These are phyloP conservation scores for Tetranychus truncatus DNA, from an alignment of 2,888 invertebrate genomes.

Conservation along the genomic window DNA sequence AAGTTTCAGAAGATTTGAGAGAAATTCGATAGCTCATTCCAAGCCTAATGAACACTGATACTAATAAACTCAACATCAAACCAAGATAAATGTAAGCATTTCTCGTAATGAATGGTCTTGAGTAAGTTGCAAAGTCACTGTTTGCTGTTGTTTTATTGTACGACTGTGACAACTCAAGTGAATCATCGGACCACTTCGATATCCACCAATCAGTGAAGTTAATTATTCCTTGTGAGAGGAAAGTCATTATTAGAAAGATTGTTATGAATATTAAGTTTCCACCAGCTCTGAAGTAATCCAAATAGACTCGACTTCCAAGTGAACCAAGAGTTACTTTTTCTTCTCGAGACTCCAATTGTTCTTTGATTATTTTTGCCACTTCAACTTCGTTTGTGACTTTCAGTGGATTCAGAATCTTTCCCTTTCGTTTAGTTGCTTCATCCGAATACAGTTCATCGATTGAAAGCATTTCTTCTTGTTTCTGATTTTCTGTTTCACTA, in stretches of 20 bases:
- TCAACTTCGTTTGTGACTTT: background rate
- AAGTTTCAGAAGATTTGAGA: conserved; percentile 25
- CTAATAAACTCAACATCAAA: background rate
- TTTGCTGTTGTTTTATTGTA: background rate
- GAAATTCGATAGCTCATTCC: conserved; percentile 20
- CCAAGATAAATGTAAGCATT: background rate
- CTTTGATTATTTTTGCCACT: background rate
- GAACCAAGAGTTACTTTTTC: conserved; percentile 26
- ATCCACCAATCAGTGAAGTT: background rate
- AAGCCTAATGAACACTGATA: background rate
- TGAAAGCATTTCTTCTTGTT: background rate
- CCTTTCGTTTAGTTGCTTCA: background rate
- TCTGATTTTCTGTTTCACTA: background rate
- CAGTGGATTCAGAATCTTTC: background rate
- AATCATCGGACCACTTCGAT: background rate
- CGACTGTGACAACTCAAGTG: background rate
- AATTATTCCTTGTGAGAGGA: conserved; percentile 20
- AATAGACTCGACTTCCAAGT: conserved; percentile 29
- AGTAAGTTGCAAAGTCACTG: background rate
- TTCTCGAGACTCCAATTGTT: conserved; percentile 16
- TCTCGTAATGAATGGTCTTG: background rate
- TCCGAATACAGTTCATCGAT: background rate
- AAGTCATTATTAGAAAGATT: conserved; percentile 23
- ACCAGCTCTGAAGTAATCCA: conserved; percentile 42
- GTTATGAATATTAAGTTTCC: conserved; percentile 14